phyloP scores from a whole-genome alignment of 2,888 invertebrate species.

The Aethes cnicana region DNA sequence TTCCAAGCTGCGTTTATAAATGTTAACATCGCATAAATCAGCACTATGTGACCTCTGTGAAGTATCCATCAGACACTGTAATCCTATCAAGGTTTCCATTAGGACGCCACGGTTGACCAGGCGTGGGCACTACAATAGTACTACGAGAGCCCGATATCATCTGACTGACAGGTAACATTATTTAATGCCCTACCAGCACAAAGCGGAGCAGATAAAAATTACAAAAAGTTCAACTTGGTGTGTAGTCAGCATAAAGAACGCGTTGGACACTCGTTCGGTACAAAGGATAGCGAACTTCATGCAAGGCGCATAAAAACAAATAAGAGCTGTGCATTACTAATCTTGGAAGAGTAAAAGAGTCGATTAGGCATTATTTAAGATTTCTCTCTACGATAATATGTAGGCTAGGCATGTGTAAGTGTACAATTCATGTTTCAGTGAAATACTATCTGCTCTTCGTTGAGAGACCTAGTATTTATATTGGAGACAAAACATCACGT shows the following conservation, averaged over 20 bases:
- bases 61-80: constrained; percentile 57
- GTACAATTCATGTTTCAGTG: no score
- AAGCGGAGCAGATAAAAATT: constrained; percentile 56
- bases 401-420: no score
- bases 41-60: constrained; percentile 47
- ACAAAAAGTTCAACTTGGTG: constrained; percentile 60
- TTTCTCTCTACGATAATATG: no score
- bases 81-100: constrained; percentile 65
- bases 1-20: constrained; percentile 27
- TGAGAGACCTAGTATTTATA: neutral
- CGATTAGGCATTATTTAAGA: constrained; percentile 43
- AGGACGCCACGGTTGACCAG: constrained; percentile 47
- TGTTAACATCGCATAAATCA: constrained; percentile 45
- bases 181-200: constrained; percentile 61
- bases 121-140: constrained; percentile 73
- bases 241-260: constrained; percentile 57
- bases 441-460: no score
- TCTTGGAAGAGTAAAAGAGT: constrained; percentile 52
- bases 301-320: constrained; percentile 59
- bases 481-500: neutral
- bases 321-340: constrained; percentile 75
- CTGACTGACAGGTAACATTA: constrained; percentile 70
- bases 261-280: constrained; percentile 58
- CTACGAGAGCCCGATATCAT: constrained; percentile 73
- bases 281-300: constrained; percentile 74